Percentiles rank a stretch among this genome's conserved stretches.
Conservation (phyloP, 2,888 invertebrate genomes). For the Thysanoteuthis rhombus region DNA sequence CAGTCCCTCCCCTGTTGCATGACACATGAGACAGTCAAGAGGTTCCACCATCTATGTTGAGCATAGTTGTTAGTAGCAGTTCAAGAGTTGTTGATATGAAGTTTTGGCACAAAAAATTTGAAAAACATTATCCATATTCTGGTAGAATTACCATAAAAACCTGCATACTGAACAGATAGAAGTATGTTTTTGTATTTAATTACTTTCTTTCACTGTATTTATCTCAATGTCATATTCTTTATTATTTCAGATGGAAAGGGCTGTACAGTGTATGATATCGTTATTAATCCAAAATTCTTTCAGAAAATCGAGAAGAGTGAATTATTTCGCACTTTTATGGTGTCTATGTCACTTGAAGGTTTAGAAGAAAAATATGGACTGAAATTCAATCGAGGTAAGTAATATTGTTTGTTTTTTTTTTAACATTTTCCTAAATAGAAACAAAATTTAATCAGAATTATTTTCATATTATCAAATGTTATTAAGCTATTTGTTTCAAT, state of each 20-base stretch:
- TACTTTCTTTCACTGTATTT: neutral
- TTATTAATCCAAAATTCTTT: conserved; percentile 82
- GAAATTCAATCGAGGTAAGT: conserved; percentile 36
- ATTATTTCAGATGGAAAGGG: conserved; percentile 74
- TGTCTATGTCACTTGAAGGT: conserved; percentile 83
- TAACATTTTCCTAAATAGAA: neutral
- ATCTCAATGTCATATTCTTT: neutral
- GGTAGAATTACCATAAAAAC: no score
- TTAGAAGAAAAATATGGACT: conserved; percentile 82
- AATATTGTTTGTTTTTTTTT: conserved; percentile 21
- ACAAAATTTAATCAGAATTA: neutral
- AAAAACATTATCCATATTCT: no score
- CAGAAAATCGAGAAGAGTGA: conserved; percentile 78
- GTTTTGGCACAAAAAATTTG: no score
- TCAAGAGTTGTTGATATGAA: no score
- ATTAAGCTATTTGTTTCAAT: neutral
- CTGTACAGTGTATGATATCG: conserved; percentile 84
- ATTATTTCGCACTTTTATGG: conserved; percentile 81
- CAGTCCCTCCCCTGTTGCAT: no score
- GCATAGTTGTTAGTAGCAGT: no score
- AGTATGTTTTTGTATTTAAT: neutral
- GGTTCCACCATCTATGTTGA: no score
- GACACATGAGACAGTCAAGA: no score
- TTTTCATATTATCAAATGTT: neutral
- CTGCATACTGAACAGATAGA: no score